These are phyloP conservation scores for Daphoenositta chrysoptera DNA, from an alignment of 2,113 vertebrate species.

Conservation along the genomic window DNA sequence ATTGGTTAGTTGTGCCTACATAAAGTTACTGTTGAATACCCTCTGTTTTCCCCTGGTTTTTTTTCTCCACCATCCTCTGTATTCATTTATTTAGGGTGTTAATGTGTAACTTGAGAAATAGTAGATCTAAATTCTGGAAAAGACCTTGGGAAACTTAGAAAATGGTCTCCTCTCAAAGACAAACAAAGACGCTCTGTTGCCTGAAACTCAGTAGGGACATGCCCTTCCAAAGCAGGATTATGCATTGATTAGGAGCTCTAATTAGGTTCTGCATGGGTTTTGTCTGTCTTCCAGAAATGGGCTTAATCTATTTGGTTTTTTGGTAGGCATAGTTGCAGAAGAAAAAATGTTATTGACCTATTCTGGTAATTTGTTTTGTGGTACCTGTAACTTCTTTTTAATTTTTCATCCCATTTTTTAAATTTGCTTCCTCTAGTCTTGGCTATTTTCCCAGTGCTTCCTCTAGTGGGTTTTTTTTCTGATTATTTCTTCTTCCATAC, in stretches of 20 bases:
- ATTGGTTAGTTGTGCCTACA: neutral
- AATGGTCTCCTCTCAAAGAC: neutral
- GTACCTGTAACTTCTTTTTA: neutral
- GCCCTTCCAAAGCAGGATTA: neutral
- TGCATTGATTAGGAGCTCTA: neutral
- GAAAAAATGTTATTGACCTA: neutral
- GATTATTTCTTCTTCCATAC: neutral
- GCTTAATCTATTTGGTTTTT: neutral
- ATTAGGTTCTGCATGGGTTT: neutral
- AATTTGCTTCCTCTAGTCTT: neutral
- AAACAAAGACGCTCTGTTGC: neutral
- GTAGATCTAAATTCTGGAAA: neutral
- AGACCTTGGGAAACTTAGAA: neutral
- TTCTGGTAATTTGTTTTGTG: neutral
- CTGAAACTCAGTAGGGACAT: neutral
- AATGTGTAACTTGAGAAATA: neutral
- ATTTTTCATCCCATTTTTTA: neutral
- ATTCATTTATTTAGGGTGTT: neutral
- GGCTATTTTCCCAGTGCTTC: neutral
- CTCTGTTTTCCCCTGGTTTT: neutral
- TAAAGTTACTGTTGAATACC: neutral
- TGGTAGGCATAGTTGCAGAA: neutral
- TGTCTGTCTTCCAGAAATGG: neutral
- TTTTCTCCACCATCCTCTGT: neutral
- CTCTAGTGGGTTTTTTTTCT: accelerated